Conservation (phyloP, 1,140 invertebrate genomes). For the Drosophila kurseongensis region DNA sequence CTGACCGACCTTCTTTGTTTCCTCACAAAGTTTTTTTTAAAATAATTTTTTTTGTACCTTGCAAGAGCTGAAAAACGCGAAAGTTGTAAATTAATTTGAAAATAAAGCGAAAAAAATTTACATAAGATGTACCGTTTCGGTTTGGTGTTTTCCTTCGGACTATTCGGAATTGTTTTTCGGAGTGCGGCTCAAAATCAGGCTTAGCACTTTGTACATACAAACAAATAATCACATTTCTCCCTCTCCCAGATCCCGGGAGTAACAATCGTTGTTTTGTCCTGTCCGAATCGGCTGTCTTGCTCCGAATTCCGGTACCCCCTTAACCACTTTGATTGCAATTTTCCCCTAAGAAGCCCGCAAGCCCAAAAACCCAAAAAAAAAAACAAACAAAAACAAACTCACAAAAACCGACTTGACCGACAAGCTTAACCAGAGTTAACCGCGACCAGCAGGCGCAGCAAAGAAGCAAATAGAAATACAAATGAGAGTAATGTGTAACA, state of each 20-base stretch:
- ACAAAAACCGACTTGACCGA: slow-evolving; percentile 30
- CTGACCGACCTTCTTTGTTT: slow-evolving; percentile 4
- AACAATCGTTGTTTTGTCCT: slow-evolving; percentile 21
- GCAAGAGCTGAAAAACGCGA: slow-evolving; percentile 47
- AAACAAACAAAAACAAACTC: not conserved
- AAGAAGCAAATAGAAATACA: slow-evolving; percentile 37
- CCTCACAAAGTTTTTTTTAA: slow-evolving; percentile 15
- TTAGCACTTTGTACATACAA: slow-evolving; percentile 28
- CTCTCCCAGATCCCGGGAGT: not conserved
- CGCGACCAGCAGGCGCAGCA: slow-evolving; percentile 31
- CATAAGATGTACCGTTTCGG: slow-evolving; percentile 37
- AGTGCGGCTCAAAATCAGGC: slow-evolving; percentile 24
- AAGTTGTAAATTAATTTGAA: slow-evolving; percentile 59
- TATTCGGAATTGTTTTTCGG: slow-evolving; percentile 24
- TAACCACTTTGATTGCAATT: not conserved
- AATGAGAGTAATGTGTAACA: slow-evolving; percentile 16
- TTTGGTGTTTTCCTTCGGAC: slow-evolving; percentile 43
- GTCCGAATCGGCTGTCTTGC: slow-evolving; percentile 2
- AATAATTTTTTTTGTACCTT: slow-evolving; percentile 34
- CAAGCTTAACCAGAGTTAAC: slow-evolving; percentile 43
- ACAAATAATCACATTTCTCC: slow-evolving; percentile 8
- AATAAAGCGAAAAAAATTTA: slow-evolving; percentile 57
- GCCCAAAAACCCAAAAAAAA: not conserved
- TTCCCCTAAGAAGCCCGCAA: not conserved
- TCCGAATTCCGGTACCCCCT: not conserved